Conservation (phyloP, 2,113 vertebrate species). For the Microcebus ravelobensis region DNA sequence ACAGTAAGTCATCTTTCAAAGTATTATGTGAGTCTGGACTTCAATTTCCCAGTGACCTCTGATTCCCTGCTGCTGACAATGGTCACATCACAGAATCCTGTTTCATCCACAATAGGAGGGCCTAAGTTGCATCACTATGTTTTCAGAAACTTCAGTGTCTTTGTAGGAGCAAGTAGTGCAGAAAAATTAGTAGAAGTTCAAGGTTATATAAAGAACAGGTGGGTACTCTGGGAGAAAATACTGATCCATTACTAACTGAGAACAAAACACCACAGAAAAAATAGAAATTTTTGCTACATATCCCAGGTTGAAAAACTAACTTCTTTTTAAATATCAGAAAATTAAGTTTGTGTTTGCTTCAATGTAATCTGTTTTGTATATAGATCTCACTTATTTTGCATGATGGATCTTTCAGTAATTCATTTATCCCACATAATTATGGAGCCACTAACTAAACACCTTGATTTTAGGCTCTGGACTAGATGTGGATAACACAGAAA, state of each 20-base stretch:
- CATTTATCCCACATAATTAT: neutral
- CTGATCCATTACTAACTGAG: conserved; percentile 51
- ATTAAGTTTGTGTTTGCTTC: neutral
- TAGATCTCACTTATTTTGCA: conserved; percentile 14
- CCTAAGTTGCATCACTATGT: neutral
- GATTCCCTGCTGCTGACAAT: neutral
- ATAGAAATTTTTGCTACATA: conserved; percentile 34
- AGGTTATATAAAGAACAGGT: conserved; percentile 46
- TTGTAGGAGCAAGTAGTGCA: conserved; percentile 17
- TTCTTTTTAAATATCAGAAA: conserved; percentile 36
- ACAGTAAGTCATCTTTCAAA: neutral
- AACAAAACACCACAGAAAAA: conserved; percentile 35
- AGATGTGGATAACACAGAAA: neutral
- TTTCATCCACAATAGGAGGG: conserved; percentile 48
- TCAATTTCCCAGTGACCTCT: neutral
- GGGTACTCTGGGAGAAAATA: neutral
- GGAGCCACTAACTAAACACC: neutral
- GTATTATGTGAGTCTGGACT: neutral
- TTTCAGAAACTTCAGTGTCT: conserved; percentile 44
- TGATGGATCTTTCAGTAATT: neutral
- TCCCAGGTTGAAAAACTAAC: neutral
- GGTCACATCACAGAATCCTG: conserved; percentile 50
- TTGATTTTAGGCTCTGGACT: neutral
- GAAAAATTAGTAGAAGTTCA: conserved; percentile 43
- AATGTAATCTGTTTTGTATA: neutral